Evolutionary conservation across 2,888 invertebrate species (phyloP), one percentile per base, ranked within the genome.

Genomic region (Sminthurinus aureus): DNA sequence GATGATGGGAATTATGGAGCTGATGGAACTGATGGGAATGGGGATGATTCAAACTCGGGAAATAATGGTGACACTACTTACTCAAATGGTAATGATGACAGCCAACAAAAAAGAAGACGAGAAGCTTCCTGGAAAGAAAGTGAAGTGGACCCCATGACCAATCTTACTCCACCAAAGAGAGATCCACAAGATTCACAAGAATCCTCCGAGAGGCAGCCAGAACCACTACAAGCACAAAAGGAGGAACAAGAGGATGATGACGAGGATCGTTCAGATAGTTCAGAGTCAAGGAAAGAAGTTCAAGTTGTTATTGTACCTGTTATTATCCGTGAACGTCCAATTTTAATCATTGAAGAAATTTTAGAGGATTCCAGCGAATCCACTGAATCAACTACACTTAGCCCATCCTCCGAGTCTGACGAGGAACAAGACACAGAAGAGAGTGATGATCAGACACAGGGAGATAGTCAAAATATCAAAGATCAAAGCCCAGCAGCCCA

Each of bases 231-330:
- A 11, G 20, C 67, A 20, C 58, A 58, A 58, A 58, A 20, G 67
- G 67, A 69, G 67, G 67, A 69, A 69, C 26, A 74, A 50, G 38
- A 18, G 0, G 50, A 38, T 20, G 12, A 3, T 26, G 38, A 0
- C 38, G 38, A 12, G 71, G 12, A 15, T 9, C 9, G 58, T 58
- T 9, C 9, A 9, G 64, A 64, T 9, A 18, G 18, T 64, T 15
- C 64, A n/a, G 50, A 12, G 26, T 11, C 74, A 0, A 58, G 22
- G n/a, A 64, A 58, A 15, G 58, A 81, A 6, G 26, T 73, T 22
- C 73, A 81, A 22, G 58, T 81, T 18, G 20, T 73, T 0, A 71
- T 81, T 51, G 73, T 81, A 3, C 80, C 80, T 8, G 64, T 81
- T 0, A 15, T 73, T 18, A 73, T 81, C n/a, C 80, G 73, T 26